A percentile compares a stretch with the other conserved stretches of the same genome.
Conservation (phyloP, 1,140 invertebrate genomes). For the Drosophila tani region DNA sequence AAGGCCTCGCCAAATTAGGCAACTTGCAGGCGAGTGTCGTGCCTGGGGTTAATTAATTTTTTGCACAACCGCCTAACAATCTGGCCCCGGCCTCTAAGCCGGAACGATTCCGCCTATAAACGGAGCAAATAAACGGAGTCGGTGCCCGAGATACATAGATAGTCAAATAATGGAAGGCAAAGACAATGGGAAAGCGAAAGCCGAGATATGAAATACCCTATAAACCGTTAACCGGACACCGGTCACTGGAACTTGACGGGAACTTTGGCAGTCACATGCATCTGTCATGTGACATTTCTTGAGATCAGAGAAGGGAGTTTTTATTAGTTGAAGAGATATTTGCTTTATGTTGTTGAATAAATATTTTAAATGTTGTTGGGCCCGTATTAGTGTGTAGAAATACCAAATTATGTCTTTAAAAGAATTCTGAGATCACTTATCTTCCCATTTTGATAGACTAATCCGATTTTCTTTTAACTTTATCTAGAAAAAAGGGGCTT, state of each 20-base stretch:
- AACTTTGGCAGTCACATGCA: constrained; percentile 7
- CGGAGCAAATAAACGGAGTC: constrained; percentile 40
- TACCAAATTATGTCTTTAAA: no score
- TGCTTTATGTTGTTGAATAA: no score
- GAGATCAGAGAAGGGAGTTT: not conserved
- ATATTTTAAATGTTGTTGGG: no score
- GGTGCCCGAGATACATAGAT: constrained; percentile 20
- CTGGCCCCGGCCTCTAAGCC: constrained; percentile 58
- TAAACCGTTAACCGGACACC: not conserved
- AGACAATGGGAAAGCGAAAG: not conserved
- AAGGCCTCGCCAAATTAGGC: constrained; percentile 53
- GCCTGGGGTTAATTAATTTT: constrained; percentile 75
- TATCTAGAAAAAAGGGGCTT: no score
- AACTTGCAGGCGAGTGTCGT: constrained; percentile 55
- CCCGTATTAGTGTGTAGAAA: no score
- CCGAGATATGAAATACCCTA: constrained; percentile 15
- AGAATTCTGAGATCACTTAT: no score
- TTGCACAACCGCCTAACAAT: constrained; percentile 59
- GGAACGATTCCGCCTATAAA: constrained; percentile 57
- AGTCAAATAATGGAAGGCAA: not conserved
- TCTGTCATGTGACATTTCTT: constrained; percentile 1
- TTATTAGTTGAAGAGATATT: not conserved
- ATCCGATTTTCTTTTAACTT: no score
- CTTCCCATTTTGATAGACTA: no score
- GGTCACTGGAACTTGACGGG: not conserved